Base-by-base conservation (phyloP, 53 echinoderm and acorn worm genomes). In the Crossaster papposus region DNA sequence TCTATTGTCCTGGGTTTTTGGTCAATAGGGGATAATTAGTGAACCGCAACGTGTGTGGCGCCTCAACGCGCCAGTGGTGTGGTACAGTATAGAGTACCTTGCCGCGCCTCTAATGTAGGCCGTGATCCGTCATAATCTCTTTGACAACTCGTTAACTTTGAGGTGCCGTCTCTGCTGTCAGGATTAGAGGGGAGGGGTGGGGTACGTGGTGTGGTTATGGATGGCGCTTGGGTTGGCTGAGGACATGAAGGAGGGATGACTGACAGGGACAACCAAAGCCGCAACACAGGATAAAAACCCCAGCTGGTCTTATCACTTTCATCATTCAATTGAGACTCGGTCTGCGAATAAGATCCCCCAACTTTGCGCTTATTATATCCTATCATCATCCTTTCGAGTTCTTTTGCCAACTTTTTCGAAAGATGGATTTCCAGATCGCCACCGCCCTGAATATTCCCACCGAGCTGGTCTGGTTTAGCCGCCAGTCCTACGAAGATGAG, bases 391-490 rank as follows among this genome's bases (percentile, higher is more conserved):
- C 1, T 20, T 18, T 58, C 15, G 17, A 18, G 58, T 58, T 58
- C 0, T 17, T 18, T 20, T 17, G 12, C 2, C 2, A 18, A 17
- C 12, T 58, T 58, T 58, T 58, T 18, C 58, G 2, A 58, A 37
- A 65, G 68, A 83, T 71, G 71, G 83, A 83, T 83, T 36, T 83
- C 70, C 38, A 83, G 38, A 70, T 83, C 50, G 83, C 83, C 68
- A 18, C 68, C 13, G 83, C 70, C 18, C 65, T 70, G 17, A 83
- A 83, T 30, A 70, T 83, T 0, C 65, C 83, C 30, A 29, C 70
- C 52, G 83, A 83, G 68, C 37, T 83, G 50, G 83, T 83, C 26
- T 50, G 68, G 83, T 83, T 70, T 30, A 83, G 68, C 83, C 83
- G 83, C 3, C 70, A 36, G 31, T 65, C 83, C 11, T 71, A 68